Percentiles rank a stretch among this genome's conserved stretches.
phyloP scores from a whole-genome alignment of 2,888 invertebrate genomes.

The Drepana falcataria region DNA sequence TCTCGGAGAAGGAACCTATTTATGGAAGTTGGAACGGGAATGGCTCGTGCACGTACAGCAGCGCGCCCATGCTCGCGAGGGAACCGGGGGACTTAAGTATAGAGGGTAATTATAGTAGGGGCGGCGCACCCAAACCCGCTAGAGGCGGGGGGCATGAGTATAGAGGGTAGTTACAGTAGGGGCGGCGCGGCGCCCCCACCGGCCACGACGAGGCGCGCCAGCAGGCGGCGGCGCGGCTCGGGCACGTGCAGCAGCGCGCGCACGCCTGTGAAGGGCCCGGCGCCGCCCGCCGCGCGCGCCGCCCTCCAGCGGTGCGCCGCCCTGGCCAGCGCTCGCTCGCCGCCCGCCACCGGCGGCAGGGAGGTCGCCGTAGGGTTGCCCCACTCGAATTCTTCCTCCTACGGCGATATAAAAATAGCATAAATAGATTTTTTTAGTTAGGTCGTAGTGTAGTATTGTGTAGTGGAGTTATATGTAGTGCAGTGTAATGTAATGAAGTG shows the following conservation, averaged over 20 bases:
- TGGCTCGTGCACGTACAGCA: too few species aligned
- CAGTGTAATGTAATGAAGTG: too few species aligned
- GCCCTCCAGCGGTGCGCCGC: constrained; percentile 85
- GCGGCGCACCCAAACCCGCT: too few species aligned
- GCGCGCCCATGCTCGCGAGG: too few species aligned
- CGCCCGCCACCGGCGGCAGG: constrained; percentile 60
- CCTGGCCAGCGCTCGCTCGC: constrained; percentile 71
- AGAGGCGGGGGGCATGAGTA: background rate
- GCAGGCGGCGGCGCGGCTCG: constrained; percentile 77
- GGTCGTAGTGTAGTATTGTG: background rate
- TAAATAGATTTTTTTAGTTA: background rate
- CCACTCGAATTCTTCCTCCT: constrained; percentile 93
- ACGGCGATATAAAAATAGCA: background rate
- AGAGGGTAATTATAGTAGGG: constrained; percentile 6
- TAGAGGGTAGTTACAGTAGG: constrained; percentile 7
- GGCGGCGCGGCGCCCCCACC: constrained; percentile 85
- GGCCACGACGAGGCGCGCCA: constrained; percentile 84
- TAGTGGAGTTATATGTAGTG: too few species aligned
- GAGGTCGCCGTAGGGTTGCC: constrained; percentile 84
- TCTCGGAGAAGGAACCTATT: too few species aligned
- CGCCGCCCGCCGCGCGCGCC: constrained; percentile 64
- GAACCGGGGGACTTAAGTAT: constrained; percentile 1
- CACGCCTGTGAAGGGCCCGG: constrained; percentile 72
- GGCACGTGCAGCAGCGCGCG: constrained; percentile 80
- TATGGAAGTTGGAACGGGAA: too few species aligned